Evolutionary conservation across 2,113 vertebrate genomes (phyloP).

Genomic region (Salvator merianae): DNA sequence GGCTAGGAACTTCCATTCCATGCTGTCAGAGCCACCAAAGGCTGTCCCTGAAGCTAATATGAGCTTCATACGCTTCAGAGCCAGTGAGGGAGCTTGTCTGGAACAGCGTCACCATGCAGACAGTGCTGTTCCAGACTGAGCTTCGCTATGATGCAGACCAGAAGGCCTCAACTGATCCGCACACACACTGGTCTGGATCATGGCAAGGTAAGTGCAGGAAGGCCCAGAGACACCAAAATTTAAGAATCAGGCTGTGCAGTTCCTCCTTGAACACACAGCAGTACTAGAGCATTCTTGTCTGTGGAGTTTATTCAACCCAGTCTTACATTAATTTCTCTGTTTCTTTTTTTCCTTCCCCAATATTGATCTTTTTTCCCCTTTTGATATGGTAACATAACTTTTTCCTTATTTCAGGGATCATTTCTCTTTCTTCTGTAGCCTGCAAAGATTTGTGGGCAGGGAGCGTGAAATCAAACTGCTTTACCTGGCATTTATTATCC

Average conservation of each 20-base stretch:
- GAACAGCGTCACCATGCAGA: too few species aligned
- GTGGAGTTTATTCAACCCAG: neutral
- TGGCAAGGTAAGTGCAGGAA: too few species aligned
- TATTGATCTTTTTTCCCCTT: slow-evolving; percentile 17
- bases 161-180: too few species aligned
- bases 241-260: neutral
- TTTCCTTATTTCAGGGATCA: neutral
- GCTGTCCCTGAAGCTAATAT: too few species aligned
- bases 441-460: slow-evolving; percentile 22
- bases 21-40: too few species aligned
- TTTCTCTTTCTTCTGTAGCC: slow-evolving; percentile 22
- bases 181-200: too few species aligned
- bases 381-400: slow-evolving; percentile 14
- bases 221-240: neutral
- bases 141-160: too few species aligned
- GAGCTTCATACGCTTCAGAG: too few species aligned
- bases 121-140: too few species aligned
- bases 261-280: neutral
- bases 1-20: too few species aligned
- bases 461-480: slow-evolving; percentile 13
- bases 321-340: neutral
- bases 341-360: neutral
- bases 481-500: neutral
- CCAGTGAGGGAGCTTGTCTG: too few species aligned
- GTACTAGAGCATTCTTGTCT: neutral